Conservation (phyloP, 1,140 invertebrate species). For the Glomeris maerens region DNA sequence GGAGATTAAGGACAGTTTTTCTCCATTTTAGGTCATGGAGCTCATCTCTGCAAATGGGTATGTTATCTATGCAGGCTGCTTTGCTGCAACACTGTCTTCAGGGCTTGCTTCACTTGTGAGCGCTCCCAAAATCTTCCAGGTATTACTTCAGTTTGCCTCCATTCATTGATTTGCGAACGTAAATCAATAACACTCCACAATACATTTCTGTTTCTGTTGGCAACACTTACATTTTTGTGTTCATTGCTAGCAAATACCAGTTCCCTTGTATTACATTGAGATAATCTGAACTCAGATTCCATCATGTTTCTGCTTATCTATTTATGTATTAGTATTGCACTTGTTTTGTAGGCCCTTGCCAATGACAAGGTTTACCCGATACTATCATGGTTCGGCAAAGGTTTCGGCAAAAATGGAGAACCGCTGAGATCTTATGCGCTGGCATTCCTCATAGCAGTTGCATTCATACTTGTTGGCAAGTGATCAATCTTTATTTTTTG, state of each 20-base stretch:
- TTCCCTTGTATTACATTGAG: no score
- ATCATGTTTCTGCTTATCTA: no score
- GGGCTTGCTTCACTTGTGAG: slow-evolving; percentile 45
- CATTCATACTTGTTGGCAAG: slow-evolving; percentile 78
- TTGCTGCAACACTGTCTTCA: slow-evolving; percentile 46
- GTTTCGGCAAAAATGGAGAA: slow-evolving; percentile 79
- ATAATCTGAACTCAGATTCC: no score
- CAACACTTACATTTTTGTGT: no score
- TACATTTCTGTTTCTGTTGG: no score
- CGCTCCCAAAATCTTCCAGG: slow-evolving; percentile 47
- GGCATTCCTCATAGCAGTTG: slow-evolving; percentile 69
- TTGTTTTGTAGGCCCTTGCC: slow-evolving; percentile 85
- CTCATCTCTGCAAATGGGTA: slow-evolving; percentile 36
- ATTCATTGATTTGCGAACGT: no score
- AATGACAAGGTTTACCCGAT: slow-evolving; percentile 90
- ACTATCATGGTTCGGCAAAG: slow-evolving; percentile 81
- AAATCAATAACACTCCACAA: no score
- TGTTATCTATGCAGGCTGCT: slow-evolving; percentile 43
- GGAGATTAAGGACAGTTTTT: no score
- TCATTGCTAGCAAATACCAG: no score
- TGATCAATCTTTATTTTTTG: slow-evolving; percentile 14
- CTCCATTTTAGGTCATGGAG: slow-evolving; percentile 33
- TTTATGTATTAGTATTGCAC: no score
- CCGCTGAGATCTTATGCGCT: slow-evolving; percentile 84
- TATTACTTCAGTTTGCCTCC: no score